These are phyloP conservation scores for Apantesis nais DNA, from an alignment of 2,888 invertebrate genomes.

Conservation along the genomic window DNA sequence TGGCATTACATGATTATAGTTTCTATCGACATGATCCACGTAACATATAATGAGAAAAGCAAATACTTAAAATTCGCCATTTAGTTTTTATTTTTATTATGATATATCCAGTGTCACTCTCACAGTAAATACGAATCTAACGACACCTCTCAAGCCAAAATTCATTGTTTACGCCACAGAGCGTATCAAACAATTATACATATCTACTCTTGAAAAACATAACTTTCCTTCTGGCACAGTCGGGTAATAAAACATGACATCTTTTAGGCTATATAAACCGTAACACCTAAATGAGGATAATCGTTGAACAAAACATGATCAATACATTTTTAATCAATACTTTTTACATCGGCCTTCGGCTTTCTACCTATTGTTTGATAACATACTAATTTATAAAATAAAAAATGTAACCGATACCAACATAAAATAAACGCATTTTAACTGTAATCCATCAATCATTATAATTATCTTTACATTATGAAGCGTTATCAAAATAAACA, in stretches of 20 bases:
- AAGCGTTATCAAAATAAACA: neutral
- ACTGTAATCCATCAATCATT: conserved; percentile 1
- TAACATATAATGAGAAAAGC: no score
- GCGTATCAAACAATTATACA: no score
- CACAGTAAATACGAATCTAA: no score
- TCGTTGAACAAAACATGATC: neutral
- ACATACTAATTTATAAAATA: neutral
- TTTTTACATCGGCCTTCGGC: neutral
- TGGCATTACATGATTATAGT: no score
- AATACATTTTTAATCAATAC: neutral
- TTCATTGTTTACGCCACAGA: no score
- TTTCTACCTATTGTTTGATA: neutral
- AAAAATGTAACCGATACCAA: neutral
- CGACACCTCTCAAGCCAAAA: no score
- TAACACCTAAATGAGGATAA: neutral
- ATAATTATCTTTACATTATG: conserved; percentile 1
- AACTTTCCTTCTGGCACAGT: no score
- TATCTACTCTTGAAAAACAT: no score
- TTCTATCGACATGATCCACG: neutral
- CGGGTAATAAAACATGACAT: no score
- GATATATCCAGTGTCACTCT: no score
- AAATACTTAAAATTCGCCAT: no score
- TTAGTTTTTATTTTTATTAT: no score
- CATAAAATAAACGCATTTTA: neutral
- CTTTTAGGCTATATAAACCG: neutral